Percentiles rank a stretch among this genome's conserved stretches.
These are phyloP conservation scores for Caenorhabditis becei DNA, from an alignment of 2,888 invertebrate genomes.

Conservation along the genomic window DNA sequence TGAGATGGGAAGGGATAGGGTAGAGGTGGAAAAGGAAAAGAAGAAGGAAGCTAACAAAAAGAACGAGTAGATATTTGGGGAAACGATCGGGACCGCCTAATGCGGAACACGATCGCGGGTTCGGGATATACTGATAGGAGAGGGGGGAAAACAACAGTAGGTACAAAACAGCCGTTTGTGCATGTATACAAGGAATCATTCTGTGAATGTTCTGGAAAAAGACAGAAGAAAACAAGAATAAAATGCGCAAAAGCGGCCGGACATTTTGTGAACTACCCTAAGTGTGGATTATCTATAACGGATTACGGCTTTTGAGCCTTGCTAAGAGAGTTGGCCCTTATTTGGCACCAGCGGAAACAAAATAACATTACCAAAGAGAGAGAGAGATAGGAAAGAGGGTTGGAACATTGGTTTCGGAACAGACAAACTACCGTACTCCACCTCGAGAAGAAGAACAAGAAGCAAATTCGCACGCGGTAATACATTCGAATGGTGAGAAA, in stretches of 20 bases:
- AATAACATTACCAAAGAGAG: conserved; percentile 52
- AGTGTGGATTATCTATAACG: conserved; percentile 28
- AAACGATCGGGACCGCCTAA: conserved; percentile 30
- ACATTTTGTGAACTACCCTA: conserved; percentile 32
- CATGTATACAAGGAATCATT: conserved; percentile 38
- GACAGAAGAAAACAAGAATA: conserved; percentile 27
- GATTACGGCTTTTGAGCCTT: conserved; percentile 16
- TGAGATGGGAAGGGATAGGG: conserved; percentile 13
- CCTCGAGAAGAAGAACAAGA: conserved; percentile 20
- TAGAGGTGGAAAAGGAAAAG: conserved; percentile 7
- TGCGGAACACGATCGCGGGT: conserved; percentile 23
- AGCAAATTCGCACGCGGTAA: background rate
- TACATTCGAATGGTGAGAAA: conserved; percentile 2
- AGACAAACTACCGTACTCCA: conserved; percentile 60
- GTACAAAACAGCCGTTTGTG: conserved; percentile 54
- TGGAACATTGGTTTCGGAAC: conserved; percentile 47
- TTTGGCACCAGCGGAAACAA: conserved; percentile 53
- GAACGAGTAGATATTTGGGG: conserved; percentile 34
- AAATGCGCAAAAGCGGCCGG: conserved; percentile 33
- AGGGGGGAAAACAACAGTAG: conserved; percentile 49
- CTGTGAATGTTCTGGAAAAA: conserved; percentile 12
- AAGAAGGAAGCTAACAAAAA: conserved; percentile 39
- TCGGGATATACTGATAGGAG: background rate
- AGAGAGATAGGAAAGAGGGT: conserved; percentile 30
- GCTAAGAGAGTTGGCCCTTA: conserved; percentile 28